A percentile compares a stretch with the other conserved stretches of the same genome.
phyloP scores from a whole-genome alignment of 2,888 invertebrate genomes.

The Steromphala cineraria region DNA sequence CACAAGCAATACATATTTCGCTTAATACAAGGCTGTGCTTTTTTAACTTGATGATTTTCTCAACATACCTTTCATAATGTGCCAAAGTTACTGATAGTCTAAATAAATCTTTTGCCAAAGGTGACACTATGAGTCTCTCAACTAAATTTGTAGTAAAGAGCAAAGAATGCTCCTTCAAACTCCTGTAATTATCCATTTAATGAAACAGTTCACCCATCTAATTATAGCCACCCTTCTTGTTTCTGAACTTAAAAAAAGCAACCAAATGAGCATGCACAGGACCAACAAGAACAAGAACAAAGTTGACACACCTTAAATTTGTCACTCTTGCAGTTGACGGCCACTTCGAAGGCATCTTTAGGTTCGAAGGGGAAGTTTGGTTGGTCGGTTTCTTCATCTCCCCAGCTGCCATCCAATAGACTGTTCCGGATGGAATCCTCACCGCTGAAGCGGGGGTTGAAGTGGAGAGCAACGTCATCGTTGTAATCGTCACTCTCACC shows the following conservation, averaged over 20 bases:
- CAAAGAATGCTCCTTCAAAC: too few relatives aligned
- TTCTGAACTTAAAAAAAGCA: not conserved
- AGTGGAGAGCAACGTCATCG: conserved; percentile 55
- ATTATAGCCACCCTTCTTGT: not conserved
- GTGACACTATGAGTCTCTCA: too few relatives aligned
- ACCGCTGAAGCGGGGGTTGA: conserved; percentile 54
- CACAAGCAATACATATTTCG: too few relatives aligned
- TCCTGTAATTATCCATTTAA: too few relatives aligned
- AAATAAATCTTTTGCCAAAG: too few relatives aligned
- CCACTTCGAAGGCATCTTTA: conserved; percentile 51
- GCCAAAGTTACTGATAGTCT: too few relatives aligned
- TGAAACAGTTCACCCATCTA: not conserved
- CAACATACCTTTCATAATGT: too few relatives aligned
- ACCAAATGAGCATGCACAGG: not conserved
- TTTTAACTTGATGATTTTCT: too few relatives aligned
- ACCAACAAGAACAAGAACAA: not conserved
- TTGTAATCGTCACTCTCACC: conserved; percentile 41
- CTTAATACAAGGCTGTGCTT: too few relatives aligned
- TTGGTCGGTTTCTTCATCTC: conserved; percentile 54
- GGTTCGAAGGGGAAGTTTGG: conserved; percentile 54
- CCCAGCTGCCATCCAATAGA: conserved; percentile 52
- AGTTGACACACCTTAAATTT: conserved; percentile 43
- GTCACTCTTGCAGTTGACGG: conserved; percentile 43
- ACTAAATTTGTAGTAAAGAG: too few relatives aligned
- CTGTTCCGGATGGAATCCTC: conserved; percentile 45